Conservation (phyloP, 2,113 vertebrate genomes). For the Pipa parva region DNA sequence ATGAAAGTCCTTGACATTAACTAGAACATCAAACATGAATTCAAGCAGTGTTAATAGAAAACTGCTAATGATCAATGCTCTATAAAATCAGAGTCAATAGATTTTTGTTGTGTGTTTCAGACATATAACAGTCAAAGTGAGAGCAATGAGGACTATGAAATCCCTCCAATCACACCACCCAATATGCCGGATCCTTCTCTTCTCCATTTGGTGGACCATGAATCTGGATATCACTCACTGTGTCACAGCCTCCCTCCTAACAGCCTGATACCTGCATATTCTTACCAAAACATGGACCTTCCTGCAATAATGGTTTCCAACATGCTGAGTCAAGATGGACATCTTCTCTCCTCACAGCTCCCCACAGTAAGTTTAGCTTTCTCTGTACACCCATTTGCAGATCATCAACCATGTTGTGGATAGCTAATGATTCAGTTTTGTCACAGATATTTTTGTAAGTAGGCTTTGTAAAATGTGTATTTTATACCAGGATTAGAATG, state of each 20-base stretch:
- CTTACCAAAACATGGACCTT: constrained; percentile 90
- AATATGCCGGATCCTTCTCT: constrained; percentile 90
- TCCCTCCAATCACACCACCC: constrained; percentile 95
- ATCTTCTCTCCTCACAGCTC: constrained; percentile 91
- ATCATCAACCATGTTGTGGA: too few species aligned
- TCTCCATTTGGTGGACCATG: constrained; percentile 93
- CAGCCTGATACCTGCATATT: constrained; percentile 90
- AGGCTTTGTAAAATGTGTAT: too few species aligned
- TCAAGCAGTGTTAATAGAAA: too few species aligned
- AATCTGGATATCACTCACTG: constrained; percentile 84
- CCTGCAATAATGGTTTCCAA: constrained; percentile 97
- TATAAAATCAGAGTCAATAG: too few species aligned
- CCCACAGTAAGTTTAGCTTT: constrained; percentile 82
- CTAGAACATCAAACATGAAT: too few species aligned
- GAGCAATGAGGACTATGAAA: constrained; percentile 93
- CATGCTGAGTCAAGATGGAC: constrained; percentile 92
- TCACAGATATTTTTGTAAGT: too few species aligned
- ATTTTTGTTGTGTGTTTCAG: constrained; percentile 58
- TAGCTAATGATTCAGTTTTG: too few species aligned
- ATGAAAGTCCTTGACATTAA: too few species aligned
- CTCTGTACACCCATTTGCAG: too few species aligned
- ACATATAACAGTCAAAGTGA: constrained; percentile 81
- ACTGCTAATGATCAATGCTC: too few species aligned
- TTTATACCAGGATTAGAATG: too few species aligned
- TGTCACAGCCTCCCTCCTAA: constrained; percentile 90